These are phyloP conservation scores for Drosophila cracens DNA, from an alignment of 2,888 invertebrate genomes.

Conservation along the genomic window DNA sequence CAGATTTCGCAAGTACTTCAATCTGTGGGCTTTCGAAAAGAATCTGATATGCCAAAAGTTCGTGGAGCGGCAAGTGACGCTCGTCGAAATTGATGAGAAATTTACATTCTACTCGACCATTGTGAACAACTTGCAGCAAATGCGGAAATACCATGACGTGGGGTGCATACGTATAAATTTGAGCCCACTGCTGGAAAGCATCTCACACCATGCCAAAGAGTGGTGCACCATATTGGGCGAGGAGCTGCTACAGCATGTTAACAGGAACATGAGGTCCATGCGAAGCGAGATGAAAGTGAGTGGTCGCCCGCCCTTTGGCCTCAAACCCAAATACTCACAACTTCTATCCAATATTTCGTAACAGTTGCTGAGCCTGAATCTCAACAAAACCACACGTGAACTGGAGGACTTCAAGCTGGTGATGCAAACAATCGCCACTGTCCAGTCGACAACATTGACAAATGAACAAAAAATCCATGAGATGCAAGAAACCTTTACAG, in stretches of 20 bases:
- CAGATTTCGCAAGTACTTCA: conserved; percentile 91
- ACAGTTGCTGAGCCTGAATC: conserved; percentile 87
- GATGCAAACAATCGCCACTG: conserved; percentile 91
- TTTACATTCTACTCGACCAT: conserved; percentile 93
- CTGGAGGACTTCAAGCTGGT: conserved; percentile 93
- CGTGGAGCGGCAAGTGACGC: conserved; percentile 88
- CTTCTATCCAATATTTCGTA: conserved; percentile 14
- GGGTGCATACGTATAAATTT: conserved; percentile 91
- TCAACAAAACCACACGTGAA: conserved; percentile 91
- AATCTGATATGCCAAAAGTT: conserved; percentile 91
- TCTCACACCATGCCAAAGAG: conserved; percentile 90
- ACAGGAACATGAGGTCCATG: conserved; percentile 89
- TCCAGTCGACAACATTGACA: conserved; percentile 91
- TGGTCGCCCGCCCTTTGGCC: conserved; percentile 25
- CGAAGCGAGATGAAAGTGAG: conserved; percentile 89
- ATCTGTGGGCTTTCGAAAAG: conserved; percentile 92
- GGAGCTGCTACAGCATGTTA: conserved; percentile 89
- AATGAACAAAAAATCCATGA: conserved; percentile 91
- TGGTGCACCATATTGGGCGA: conserved; percentile 92
- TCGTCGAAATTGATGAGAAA: conserved; percentile 91
- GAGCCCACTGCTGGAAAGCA: conserved; percentile 88
- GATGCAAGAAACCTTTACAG: conserved; percentile 91
- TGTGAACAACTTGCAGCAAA: conserved; percentile 88
- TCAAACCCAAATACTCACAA: neutral
- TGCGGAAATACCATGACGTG: conserved; percentile 88